Conservation (phyloP, 1,140 invertebrate genomes). For the Cryptotermes secundus region DNA sequence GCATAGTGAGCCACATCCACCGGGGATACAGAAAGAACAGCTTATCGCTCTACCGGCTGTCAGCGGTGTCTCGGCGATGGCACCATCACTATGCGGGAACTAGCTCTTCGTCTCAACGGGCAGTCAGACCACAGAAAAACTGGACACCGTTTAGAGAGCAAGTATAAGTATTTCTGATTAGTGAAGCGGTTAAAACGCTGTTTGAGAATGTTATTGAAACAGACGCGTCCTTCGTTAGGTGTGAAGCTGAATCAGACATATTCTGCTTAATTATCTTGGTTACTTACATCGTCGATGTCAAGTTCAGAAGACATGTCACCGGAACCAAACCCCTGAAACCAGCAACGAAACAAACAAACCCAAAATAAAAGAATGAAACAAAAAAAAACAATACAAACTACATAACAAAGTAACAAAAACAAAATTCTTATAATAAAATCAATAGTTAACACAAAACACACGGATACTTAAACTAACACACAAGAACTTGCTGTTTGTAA, state of each 20-base stretch:
- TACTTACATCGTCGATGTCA: conserved; percentile 15
- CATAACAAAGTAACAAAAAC: background rate
- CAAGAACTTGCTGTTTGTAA: no score
- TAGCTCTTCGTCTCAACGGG: no score
- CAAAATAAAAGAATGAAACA: background rate
- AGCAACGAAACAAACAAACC: background rate
- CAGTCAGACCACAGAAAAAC: no score
- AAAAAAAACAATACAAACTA: background rate
- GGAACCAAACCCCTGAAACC: background rate
- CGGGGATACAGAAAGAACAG: no score
- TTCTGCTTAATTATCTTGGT: background rate
- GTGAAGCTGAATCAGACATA: background rate
- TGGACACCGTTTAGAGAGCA: background rate
- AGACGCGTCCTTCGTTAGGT: background rate
- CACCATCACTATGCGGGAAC: no score
- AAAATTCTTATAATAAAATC: background rate
- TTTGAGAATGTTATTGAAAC: background rate
- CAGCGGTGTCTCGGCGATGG: no score
- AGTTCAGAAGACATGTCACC: background rate
- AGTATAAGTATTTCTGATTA: background rate
- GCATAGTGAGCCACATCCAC: no score
- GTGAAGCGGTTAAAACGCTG: background rate
- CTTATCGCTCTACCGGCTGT: no score
- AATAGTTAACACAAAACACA: no score
- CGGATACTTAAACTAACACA: no score